Base-by-base conservation (phyloP, 2,888 invertebrate genomes). In the Athrips mouffetella region DNA sequence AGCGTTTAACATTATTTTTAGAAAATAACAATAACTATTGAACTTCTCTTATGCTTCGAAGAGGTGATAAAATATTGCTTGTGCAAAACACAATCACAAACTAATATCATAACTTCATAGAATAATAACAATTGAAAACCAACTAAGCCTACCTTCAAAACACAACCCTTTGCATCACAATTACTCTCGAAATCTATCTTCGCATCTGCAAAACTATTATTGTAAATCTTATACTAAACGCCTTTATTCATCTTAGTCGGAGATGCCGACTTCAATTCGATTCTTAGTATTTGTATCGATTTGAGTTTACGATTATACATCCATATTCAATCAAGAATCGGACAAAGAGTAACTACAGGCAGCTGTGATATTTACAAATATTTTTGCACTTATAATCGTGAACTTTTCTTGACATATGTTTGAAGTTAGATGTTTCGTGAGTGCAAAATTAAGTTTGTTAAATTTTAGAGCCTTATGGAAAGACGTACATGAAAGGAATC, bases 261-360 rank as follows among this genome's bases (percentile, higher is more conserved):
- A n/a, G 8, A 8, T 27, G 39, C 30, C 47, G 37, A 18, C 40
- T 50, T 48, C 37, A 42, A 56, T 50, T 11, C 46, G 46, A 49
- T 53, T 53, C 53, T 48, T 48, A 21, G 54, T 51, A 31, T 18
- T 44, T 71, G 70, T 79, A 77, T 79, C 76, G 80, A 76, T 76
- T 70, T 66, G 63, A 67, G 56, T 84, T 85, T 85, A 84, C 77
- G 84, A 85, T 80, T 78, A 73, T 76, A 56, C 72, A 71, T 78
- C 70, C 71, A 76, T 76, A 80, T 84, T 83, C 80, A 80, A 81
- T 84, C 82, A 76, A 74, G 58, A 57, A 60, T 56, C 63, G 70
- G 67, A 81, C 82, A 81, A 82, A 79, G 67, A 70, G 8, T 53
- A 59, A 62, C 62, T 64, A 60, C 62, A 60, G 62, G 59, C 67